Base-by-base conservation (phyloP, 2,888 invertebrate species). In the Drosophila robusta region DNA sequence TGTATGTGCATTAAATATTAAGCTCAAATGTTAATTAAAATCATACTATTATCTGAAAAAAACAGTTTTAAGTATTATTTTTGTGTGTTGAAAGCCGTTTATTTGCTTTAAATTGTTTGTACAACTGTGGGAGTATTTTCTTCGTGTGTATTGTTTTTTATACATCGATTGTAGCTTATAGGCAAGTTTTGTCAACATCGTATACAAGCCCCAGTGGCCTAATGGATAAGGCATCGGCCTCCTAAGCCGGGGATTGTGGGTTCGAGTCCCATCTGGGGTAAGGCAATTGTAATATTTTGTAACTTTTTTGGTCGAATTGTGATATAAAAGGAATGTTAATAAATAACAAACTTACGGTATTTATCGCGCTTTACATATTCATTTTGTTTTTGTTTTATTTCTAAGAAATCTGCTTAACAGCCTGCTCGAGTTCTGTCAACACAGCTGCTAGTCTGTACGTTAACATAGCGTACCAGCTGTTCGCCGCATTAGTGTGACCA, bases 151-250 rank as follows among this genome's bases (percentile, higher is more conserved):
- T 18, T 41, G 32, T 38, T 32, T 29, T 16, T 42, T 12, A 24
- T 14, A 16, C 11, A 26, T 3, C 4, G n/a, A 4, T 2, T 14
- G 56, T 61, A 57, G 49, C 72, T 29, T 44, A 54, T 56, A n/a
- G 0, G 1, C 0, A 0, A 16, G 22, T 36, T 77, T 54, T 66
- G 77, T 39, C 72, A 65, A 2, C 1, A 0, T 0, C 0, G 1
- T 0, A 34, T 4, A 1, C 12, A 34, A 34, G 78, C 80, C 80
- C 75, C 80, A 80, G 80, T 80, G 80, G 80, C 80, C 80, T 80
- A 80, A 80, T 80, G 80, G 80, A 80, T 80, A 80, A 80, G 80
- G 80, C 80, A 80, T 78, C 80, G 80, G 80, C 80, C 80, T 80
- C 80, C 80, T 80, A 80, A 80, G 80, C 78, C 78, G 80, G 77